These are phyloP conservation scores for Tridacna gigas DNA, from an alignment of 2,888 invertebrate species.

Conservation along the genomic window DNA sequence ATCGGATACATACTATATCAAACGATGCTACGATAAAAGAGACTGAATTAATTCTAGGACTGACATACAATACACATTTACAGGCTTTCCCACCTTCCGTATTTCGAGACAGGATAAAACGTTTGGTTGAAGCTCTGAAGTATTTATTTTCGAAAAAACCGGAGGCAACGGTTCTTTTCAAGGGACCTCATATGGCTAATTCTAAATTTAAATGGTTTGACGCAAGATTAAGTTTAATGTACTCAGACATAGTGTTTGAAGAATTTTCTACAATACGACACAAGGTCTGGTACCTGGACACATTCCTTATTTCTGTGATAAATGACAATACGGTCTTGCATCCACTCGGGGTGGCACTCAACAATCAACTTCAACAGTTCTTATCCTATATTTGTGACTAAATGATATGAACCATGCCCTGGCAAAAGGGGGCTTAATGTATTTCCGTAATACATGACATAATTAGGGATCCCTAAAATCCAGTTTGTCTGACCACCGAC, in stretches of 20 bases:
- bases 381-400: slow-evolving; percentile 27
- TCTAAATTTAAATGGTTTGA: slow-evolving; percentile 47
- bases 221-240: slow-evolving; percentile 30
- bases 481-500: too few species aligned
- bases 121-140: slow-evolving; percentile 24
- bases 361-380: slow-evolving; percentile 52
- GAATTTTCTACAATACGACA: slow-evolving; percentile 40
- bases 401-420: too few species aligned
- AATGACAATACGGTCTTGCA: slow-evolving; percentile 42
- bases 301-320: slow-evolving; percentile 43
- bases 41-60: slow-evolving; percentile 33
- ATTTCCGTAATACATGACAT: too few species aligned
- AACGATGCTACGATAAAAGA: slow-evolving; percentile 12
- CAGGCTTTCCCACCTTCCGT: slow-evolving; percentile 42
- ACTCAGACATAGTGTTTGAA: slow-evolving; percentile 31
- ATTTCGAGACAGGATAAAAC: slow-evolving; percentile 26
- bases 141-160: slow-evolving; percentile 43
- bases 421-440: too few species aligned
- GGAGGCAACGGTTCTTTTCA: slow-evolving; percentile 40
- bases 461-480: too few species aligned
- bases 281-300: slow-evolving; percentile 47
- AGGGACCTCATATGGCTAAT: slow-evolving; percentile 47
- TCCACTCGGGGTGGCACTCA: slow-evolving; percentile 20
- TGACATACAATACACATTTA: slow-evolving; percentile 45
- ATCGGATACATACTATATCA: slow-evolving; percentile 29